Base-by-base conservation (phyloP, 2,888 invertebrate species). In the Atherix ibis region DNA sequence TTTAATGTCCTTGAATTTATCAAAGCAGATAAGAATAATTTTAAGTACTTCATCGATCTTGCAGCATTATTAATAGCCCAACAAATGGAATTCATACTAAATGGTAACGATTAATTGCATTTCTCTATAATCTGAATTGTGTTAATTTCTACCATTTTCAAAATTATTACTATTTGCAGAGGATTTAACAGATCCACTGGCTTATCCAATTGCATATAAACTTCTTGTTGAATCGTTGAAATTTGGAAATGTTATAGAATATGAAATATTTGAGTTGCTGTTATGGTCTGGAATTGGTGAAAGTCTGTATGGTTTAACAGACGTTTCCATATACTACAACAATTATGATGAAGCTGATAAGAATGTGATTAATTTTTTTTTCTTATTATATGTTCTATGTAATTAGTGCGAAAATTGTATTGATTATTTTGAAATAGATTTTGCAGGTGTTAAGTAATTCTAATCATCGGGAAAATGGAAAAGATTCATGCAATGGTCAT, bases 281-380 rank as follows among this genome's bases (percentile, higher is more conserved):
- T 50, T 51, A 34, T 59, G 53, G 46, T 40, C 58, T 1, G 47
- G 50, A 4, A 49, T 62, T 14, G 56, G 48, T 4, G 46, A 44
- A n/a, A 40, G 39, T 12, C 43, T 46, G 15, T 60, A 59, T 40
- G 39, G 45, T 0, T 18, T 48, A 2, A 46, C 51, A 37, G 49
- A 44, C 29, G 42, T 57, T 3, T 41, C n/a, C n/a, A n/a, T n/a
- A n/a, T n/a, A n/a, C n/a, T n/a, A n/a, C n/a, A n/a, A n/a, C n/a
- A n/a, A n/a, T n/a, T n/a, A n/a, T n/a, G n/a, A n/a, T n/a, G n/a
- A n/a, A n/a, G n/a, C n/a, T n/a, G n/a, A n/a, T n/a, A n/a, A n/a
- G n/a, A n/a, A n/a, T n/a, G n/a, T n/a, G n/a, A n/a, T n/a, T n/a
- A n/a, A n/a, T n/a, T n/a, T n/a, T n/a, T n/a, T n/a, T n/a, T n/a